Evolutionary conservation across 2,113 vertebrate species (phyloP).

Genomic region (Procavia capensis): DNA sequence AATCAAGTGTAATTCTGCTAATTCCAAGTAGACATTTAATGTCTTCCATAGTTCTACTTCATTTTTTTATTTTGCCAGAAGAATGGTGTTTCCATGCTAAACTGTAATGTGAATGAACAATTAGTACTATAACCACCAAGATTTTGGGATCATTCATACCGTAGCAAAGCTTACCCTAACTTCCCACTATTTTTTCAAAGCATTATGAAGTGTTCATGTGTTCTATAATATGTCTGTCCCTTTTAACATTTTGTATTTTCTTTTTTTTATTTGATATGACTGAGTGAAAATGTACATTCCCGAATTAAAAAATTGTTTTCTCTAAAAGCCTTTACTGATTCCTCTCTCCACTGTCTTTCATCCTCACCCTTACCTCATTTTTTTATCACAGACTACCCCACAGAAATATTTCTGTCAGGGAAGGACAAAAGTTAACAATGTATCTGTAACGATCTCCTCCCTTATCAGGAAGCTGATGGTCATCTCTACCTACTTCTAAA

Average conservation of each 20-base stretch:
- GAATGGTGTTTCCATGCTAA: neutral
- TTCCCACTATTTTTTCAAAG: neutral
- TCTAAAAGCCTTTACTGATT: neutral
- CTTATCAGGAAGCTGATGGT: neutral
- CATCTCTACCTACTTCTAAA: neutral
- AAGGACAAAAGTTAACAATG: neutral
- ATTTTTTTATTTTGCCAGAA: conserved; percentile 1
- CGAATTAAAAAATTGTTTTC: too few relatives aligned
- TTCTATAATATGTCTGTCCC: neutral
- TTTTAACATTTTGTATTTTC: neutral
- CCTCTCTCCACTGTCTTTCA: neutral
- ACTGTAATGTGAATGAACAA: neutral
- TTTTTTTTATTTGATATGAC: too few relatives aligned
- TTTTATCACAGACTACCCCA: neutral
- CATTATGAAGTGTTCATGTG: neutral
- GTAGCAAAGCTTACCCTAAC: neutral
- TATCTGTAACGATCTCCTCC: neutral
- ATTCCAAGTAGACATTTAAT: neutral
- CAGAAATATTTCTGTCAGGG: neutral
- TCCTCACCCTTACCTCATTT: neutral
- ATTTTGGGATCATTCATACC: neutral
- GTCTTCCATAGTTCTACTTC: neutral
- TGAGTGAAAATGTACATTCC: too few relatives aligned
- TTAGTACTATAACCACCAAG: neutral
- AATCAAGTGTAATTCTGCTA: neutral